A percentile compares a stretch with the other conserved stretches of the same genome.
These are phyloP conservation scores for Limonius californicus DNA, from an alignment of 1,140 invertebrate species.

Conservation along the genomic window DNA sequence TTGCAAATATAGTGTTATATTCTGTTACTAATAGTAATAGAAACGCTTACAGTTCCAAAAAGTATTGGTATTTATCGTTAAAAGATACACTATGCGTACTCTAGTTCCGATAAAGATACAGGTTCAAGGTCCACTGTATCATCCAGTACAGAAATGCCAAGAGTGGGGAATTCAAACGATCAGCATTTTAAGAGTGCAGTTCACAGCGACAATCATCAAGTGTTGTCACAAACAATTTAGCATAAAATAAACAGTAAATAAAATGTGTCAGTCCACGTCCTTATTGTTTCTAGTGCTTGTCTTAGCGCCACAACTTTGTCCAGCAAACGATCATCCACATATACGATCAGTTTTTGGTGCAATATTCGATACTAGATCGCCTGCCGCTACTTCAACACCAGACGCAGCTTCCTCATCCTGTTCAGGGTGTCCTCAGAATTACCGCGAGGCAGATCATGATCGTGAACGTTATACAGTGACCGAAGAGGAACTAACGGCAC, in stretches of 20 bases:
- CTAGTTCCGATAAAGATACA: slow-evolving; percentile 32
- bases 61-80: background rate
- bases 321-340: slow-evolving; percentile 15
- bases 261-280: background rate
- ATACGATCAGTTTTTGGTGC: slow-evolving; percentile 34
- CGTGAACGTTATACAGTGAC: slow-evolving; percentile 36
- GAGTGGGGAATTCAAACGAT: slow-evolving; percentile 38
- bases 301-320: slow-evolving; percentile 12
- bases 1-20: too few relatives aligned
- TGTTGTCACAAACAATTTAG: slow-evolving; percentile 33
- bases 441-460: slow-evolving; percentile 22
- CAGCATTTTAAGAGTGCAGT: slow-evolving; percentile 42
- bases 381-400: slow-evolving; percentile 15
- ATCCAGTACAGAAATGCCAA: slow-evolving; percentile 44
- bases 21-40: too few relatives aligned
- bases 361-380: slow-evolving; percentile 29
- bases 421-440: slow-evolving; percentile 29
- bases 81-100: slow-evolving; percentile 19
- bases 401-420: slow-evolving; percentile 18
- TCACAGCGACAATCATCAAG: slow-evolving; percentile 36
- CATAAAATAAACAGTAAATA: slow-evolving; percentile 21
- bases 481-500: slow-evolving; percentile 52
- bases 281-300: slow-evolving; percentile 20
- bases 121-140: slow-evolving; percentile 47
- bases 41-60: too few relatives aligned